A percentile compares a stretch with the other conserved stretches of the same genome.
These are phyloP conservation scores for Plotosus lineatus DNA, from an alignment of 2,113 vertebrate genomes.

Conservation along the genomic window DNA sequence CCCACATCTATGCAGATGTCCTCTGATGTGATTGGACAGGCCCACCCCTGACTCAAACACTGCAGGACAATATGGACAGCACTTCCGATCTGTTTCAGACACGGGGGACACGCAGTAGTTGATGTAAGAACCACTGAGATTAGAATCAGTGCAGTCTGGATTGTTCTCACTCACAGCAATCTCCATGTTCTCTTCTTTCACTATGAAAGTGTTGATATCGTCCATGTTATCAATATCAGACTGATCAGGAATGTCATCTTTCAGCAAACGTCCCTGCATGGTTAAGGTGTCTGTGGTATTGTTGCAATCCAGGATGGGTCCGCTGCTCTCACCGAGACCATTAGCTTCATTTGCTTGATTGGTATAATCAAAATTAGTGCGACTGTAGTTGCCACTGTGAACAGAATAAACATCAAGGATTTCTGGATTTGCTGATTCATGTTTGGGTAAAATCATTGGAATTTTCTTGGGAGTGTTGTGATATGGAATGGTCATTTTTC, in stretches of 20 bases:
- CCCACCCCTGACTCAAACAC: slow-evolving; percentile 91
- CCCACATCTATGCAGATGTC: slow-evolving; percentile 89
- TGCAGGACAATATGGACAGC: slow-evolving; percentile 89
- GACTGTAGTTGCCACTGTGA: slow-evolving; percentile 46
- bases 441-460: slow-evolving; percentile 82
- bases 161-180: slow-evolving; percentile 52
- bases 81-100: slow-evolving; percentile 74
- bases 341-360: neutral
- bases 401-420: slow-evolving; percentile 63
- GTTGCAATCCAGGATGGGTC: slow-evolving; percentile 59
- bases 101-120: slow-evolving; percentile 47
- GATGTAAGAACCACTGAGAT: slow-evolving; percentile 42
- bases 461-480: slow-evolving; percentile 83
- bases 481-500: slow-evolving; percentile 77
- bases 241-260: slow-evolving; percentile 50
- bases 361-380: neutral
- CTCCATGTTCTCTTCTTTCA: slow-evolving; percentile 67
- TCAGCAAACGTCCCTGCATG: slow-evolving; percentile 55
- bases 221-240: slow-evolving; percentile 41
- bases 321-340: slow-evolving; percentile 33
- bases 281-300: slow-evolving; percentile 59
- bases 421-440: slow-evolving; percentile 70
- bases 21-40: slow-evolving; percentile 90
- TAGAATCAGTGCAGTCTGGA: slow-evolving; percentile 22
- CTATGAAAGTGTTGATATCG: slow-evolving; percentile 64